phyloP scores from a whole-genome alignment of 2,113 vertebrate species.

The Paradoxurus hermaphroditus region DNA sequence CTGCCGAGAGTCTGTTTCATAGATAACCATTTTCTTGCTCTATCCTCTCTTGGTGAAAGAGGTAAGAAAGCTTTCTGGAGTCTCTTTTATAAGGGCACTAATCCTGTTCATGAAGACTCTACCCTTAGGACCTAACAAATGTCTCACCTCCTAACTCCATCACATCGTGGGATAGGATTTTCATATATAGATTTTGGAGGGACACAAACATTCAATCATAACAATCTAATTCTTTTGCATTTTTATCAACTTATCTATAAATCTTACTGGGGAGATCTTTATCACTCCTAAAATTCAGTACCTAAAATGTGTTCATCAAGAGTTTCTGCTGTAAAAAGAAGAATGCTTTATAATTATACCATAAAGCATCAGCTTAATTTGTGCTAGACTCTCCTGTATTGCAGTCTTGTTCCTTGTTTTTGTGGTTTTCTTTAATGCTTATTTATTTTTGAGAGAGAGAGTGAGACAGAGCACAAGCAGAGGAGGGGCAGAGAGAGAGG shows the following conservation, averaged over 20 bases:
- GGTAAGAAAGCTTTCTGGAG: not conserved
- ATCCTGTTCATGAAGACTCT: not conserved
- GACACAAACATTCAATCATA: not conserved
- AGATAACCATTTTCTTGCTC: not conserved
- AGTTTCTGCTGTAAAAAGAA: not conserved
- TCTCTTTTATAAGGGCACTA: not conserved
- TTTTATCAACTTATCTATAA: not conserved
- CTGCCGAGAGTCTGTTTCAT: not conserved
- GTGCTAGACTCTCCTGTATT: not conserved
- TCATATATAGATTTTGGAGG: not conserved
- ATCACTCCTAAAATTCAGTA: not conserved
- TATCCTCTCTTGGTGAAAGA: not conserved
- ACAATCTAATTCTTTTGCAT: not conserved
- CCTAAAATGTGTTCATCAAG: not conserved
- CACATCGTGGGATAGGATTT: not conserved
- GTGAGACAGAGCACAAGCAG: too few species aligned
- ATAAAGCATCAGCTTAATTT: not conserved
- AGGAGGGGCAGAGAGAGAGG: too few species aligned
- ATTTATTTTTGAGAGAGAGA: too few species aligned
- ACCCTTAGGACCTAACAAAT: not conserved
- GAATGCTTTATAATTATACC: not conserved
- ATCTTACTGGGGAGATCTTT: not conserved
- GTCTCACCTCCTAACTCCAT: not conserved
- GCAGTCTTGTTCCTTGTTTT: not conserved
- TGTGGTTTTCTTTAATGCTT: too few species aligned